Conservation (phyloP, 2,113 vertebrate genomes). For the Coreoperca whiteheadi region DNA sequence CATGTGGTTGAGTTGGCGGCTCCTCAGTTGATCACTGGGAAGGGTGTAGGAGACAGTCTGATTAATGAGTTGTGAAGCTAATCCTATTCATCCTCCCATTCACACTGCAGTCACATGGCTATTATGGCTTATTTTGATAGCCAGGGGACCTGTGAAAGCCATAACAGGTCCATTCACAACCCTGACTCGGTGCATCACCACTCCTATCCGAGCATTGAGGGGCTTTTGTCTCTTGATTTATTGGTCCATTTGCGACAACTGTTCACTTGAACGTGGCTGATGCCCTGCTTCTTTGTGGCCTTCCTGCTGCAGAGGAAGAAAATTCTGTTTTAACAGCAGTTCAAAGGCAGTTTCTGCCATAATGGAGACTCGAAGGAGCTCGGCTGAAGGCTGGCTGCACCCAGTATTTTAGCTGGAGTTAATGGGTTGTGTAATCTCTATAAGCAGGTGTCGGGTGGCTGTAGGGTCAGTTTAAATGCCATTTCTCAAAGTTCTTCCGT, state of each 20-base stretch:
- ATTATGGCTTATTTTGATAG: slow-evolving; percentile 70
- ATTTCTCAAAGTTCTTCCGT: slow-evolving; percentile 72
- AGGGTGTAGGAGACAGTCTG: slow-evolving; percentile 57
- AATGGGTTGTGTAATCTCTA: slow-evolving; percentile 77
- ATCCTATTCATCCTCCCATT: slow-evolving; percentile 73
- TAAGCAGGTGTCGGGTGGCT: slow-evolving; percentile 71
- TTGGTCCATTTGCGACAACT: slow-evolving; percentile 59
- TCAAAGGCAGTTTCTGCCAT: slow-evolving; percentile 67
- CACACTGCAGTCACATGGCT: slow-evolving; percentile 71
- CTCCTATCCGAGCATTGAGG: slow-evolving; percentile 25
- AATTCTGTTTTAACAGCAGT: slow-evolving; percentile 48
- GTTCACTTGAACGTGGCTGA: slow-evolving; percentile 56
- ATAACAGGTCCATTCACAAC: slow-evolving; percentile 65
- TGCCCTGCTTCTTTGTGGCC: slow-evolving; percentile 42
- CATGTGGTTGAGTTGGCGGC: slow-evolving; percentile 36
- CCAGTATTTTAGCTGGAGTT: slow-evolving; percentile 69
- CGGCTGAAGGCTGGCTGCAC: slow-evolving; percentile 54
- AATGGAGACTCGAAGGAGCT: slow-evolving; percentile 66
- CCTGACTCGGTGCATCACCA: slow-evolving; percentile 33
- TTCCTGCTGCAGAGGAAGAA: slow-evolving; percentile 30
- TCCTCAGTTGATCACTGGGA: slow-evolving; percentile 44
- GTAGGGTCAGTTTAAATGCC: slow-evolving; percentile 55
- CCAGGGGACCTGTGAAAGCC: slow-evolving; percentile 55
- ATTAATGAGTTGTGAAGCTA: slow-evolving; percentile 76
- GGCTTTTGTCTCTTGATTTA: slow-evolving; percentile 70